Evolutionary conservation across 2,888 invertebrate species (phyloP).

Genomic region (Alloscopus bannaensis): DNA sequence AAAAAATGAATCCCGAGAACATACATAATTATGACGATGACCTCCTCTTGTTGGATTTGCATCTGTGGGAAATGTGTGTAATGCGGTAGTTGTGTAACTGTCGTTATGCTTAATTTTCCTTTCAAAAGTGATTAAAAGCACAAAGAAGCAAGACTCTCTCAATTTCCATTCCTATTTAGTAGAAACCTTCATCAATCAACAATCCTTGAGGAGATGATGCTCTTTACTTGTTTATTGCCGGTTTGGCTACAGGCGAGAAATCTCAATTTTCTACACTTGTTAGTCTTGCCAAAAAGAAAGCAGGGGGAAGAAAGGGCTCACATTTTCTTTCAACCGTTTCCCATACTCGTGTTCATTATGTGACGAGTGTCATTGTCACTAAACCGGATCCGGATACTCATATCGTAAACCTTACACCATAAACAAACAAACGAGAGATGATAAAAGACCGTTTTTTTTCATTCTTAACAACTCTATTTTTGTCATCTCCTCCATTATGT

Average conservation of each 20-base stretch:
- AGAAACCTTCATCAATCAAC: neutral
- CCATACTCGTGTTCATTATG: too few relatives aligned
- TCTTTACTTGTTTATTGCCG: too few relatives aligned
- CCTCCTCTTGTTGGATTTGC: too few relatives aligned
- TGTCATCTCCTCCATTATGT: constrained; percentile 18
- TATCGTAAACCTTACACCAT: constrained; percentile 15
- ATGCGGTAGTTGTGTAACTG: too few relatives aligned
- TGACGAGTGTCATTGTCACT: constrained; percentile 51
- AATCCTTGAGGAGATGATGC: too few relatives aligned
- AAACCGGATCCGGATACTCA: constrained; percentile 62
- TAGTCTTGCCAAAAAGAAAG: constrained; percentile 4
- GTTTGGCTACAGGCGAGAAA: constrained; percentile 49
- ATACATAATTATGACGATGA: neutral
- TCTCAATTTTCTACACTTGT: constrained; percentile 30
- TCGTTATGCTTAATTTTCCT: too few relatives aligned
- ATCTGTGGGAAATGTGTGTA: too few relatives aligned
- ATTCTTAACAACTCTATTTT: constrained; percentile 34
- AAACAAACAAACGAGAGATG: constrained; percentile 33
- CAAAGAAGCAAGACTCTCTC: too few relatives aligned
- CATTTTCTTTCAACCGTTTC: too few relatives aligned
- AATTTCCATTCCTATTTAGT: neutral
- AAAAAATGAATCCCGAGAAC: too few relatives aligned
- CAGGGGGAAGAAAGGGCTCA: too few relatives aligned
- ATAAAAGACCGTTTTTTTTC: constrained; percentile 16
- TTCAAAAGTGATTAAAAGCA: too few relatives aligned